These are phyloP conservation scores for Hyperoplus lanceolatus DNA, from an alignment of 2,797 vertebrate species.

Conservation along the genomic window DNA sequence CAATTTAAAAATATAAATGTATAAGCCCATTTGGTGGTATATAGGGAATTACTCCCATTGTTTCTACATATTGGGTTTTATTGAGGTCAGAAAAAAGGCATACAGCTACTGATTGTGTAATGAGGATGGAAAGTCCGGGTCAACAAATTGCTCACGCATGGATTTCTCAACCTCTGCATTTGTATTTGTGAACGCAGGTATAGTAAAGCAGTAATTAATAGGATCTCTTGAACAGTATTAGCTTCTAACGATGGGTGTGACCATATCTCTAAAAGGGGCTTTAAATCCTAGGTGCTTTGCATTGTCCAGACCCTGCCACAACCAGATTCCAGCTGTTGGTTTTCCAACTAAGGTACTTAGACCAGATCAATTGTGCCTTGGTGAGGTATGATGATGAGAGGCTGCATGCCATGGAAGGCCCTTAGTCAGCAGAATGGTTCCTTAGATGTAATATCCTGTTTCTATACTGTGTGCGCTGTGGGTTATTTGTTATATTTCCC, in stretches of 20 bases:
- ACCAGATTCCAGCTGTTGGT: slow-evolving; percentile 42
- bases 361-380: slow-evolving; percentile 66
- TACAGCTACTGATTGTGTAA: neutral
- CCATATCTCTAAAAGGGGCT: slow-evolving; percentile 20
- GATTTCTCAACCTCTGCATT: neutral
- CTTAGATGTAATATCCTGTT: slow-evolving; percentile 80
- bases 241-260: slow-evolving; percentile 17
- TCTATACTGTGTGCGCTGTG: slow-evolving; percentile 59
- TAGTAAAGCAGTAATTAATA: slow-evolving; percentile 1
- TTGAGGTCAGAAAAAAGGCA: neutral
- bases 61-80: neutral
- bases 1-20: neutral
- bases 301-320: slow-evolving; percentile 37
- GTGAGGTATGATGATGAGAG: slow-evolving; percentile 56
- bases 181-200: neutral
- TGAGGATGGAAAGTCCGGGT: neutral
- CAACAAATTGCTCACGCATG: neutral
- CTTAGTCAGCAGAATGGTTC: slow-evolving; percentile 79
- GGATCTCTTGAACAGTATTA: slow-evolving; percentile 8
- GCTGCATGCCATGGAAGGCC: slow-evolving; percentile 61
- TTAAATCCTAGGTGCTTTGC: slow-evolving; percentile 19
- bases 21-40: neutral
- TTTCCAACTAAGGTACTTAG: slow-evolving; percentile 59
- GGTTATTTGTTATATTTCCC: slow-evolving; percentile 83
- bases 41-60: neutral